These are phyloP conservation scores for Colinus virginianus DNA, from an alignment of 2,113 vertebrate genomes.

Conservation along the genomic window DNA sequence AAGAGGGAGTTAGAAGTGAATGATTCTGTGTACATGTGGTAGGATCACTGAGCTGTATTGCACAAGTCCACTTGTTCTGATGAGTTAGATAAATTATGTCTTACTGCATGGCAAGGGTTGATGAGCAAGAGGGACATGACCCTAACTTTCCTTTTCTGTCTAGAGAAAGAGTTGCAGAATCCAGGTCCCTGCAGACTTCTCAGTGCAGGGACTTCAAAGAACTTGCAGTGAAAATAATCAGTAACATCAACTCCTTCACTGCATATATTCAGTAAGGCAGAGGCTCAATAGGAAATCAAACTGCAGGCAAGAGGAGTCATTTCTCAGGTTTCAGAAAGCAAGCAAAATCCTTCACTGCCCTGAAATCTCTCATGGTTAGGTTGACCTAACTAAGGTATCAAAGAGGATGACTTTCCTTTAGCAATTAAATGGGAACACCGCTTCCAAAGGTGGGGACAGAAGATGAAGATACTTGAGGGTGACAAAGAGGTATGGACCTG, in stretches of 20 bases:
- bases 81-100: not conserved
- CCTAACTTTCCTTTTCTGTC: not conserved
- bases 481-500: not conserved
- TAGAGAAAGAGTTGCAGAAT: not conserved
- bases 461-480: not conserved
- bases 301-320: not conserved
- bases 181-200: not conserved
- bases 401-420: not conserved
- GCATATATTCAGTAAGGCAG: not conserved
- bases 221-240: not conserved
- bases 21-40: rapidly evolving
- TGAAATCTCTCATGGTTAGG: no score
- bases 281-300: not conserved
- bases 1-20: not conserved
- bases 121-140: not conserved
- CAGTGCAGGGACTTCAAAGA: not conserved
- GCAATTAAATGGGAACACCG: not conserved
- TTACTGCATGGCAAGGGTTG: rapidly evolving
- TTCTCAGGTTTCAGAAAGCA: not conserved
- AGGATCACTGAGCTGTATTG: not conserved
- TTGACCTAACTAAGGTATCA: not conserved
- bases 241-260: not conserved
- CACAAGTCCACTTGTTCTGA: not conserved
- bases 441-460: not conserved
- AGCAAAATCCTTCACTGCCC: no score